These are phyloP conservation scores for Lycorma delicatula DNA, from an alignment of 1,140 invertebrate species.

Conservation along the genomic window DNA sequence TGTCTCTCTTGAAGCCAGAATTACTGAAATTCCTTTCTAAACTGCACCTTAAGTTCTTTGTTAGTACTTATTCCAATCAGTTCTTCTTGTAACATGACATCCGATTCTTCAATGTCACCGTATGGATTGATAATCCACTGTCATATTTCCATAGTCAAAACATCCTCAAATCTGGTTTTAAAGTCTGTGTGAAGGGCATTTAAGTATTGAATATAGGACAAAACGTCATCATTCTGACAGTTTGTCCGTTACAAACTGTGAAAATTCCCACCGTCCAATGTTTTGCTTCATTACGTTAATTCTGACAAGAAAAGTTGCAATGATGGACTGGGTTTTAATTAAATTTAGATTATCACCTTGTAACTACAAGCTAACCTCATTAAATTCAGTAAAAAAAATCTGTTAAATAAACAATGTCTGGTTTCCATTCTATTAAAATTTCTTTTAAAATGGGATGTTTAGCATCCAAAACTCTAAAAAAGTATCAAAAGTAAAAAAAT, in stretches of 20 bases:
- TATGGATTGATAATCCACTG: conserved; percentile 30
- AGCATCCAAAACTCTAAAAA: conserved; percentile 28
- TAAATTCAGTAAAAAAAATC: conserved; percentile 30
- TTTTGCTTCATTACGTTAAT: conserved; percentile 24
- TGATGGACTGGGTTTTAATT: conserved; percentile 23
- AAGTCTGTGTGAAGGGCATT: conserved; percentile 26
- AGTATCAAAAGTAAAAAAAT: conserved; percentile 29
- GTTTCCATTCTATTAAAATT: conserved; percentile 24
- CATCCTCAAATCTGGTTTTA: conserved; percentile 30
- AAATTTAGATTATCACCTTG: conserved; percentile 28
- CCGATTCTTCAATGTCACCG: conserved; percentile 26
- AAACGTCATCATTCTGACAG: no score
- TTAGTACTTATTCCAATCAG: conserved; percentile 26
- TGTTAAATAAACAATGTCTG: conserved; percentile 29
- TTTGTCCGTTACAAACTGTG: conserved; percentile 28
- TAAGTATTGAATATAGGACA: conserved; percentile 32
- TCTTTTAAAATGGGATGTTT: conserved; percentile 24
- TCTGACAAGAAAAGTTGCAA: conserved; percentile 25
- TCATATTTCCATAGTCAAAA: conserved; percentile 31
- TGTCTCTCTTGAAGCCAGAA: conserved; percentile 21
- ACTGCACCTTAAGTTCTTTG: conserved; percentile 29
- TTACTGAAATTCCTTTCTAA: conserved; percentile 27
- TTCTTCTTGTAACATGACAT: conserved; percentile 32
- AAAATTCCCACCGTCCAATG: no score
- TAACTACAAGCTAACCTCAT: conserved; percentile 25